These are phyloP conservation scores for Ovibos moschatus DNA, from an alignment of 2,113 vertebrate species.

Conservation along the genomic window DNA sequence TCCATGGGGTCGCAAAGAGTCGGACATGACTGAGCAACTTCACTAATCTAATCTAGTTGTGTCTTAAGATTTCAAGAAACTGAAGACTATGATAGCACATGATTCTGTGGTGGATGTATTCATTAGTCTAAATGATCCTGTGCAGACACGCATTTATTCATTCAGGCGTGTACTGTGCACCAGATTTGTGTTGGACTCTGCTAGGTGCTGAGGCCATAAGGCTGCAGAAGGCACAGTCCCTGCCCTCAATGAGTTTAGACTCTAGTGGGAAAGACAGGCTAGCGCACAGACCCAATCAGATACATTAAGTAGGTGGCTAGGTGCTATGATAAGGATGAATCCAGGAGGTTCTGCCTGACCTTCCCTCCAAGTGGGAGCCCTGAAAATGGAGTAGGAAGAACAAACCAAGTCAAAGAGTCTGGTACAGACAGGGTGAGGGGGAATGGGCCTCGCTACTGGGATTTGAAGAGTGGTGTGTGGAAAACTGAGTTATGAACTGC, in stretches of 20 bases:
- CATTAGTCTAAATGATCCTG: not conserved
- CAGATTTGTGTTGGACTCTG: not conserved
- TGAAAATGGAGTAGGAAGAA: not conserved
- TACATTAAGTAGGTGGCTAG: not conserved
- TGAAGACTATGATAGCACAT: not conserved
- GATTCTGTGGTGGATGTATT: not conserved
- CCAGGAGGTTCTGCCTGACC: not conserved
- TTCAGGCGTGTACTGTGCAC: not conserved
- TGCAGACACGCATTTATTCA: not conserved
- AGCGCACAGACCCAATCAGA: not conserved
- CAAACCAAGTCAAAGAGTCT: not conserved
- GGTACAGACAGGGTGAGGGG: not conserved
- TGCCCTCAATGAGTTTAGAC: not conserved
- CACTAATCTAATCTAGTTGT: not conserved
- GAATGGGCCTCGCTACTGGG: not conserved
- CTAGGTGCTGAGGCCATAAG: not conserved
- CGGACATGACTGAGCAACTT: fast-evolving
- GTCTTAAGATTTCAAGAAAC: not conserved
- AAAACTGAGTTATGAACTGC: not conserved
- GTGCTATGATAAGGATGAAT: not conserved
- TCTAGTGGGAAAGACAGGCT: not conserved
- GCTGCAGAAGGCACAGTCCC: not conserved
- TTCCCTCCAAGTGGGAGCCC: not conserved
- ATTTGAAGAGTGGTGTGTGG: not conserved
- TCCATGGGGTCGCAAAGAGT: no score